Conservation (phyloP, 2,797 vertebrate species). For the Monodelphis domestica region DNA sequence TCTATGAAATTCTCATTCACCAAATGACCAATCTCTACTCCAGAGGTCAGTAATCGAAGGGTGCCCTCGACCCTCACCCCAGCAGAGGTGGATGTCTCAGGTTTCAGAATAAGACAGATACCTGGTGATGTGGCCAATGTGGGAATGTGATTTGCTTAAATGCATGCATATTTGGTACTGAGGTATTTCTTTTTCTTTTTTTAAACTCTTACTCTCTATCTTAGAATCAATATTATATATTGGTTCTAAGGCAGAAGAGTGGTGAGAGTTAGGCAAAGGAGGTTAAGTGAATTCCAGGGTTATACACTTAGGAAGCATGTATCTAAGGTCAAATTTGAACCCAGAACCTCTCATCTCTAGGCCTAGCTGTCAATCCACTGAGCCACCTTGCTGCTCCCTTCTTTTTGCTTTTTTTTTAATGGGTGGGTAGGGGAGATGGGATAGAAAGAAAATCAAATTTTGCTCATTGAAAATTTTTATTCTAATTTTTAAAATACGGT, state of each 20-base stretch:
- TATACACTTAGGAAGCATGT: no score
- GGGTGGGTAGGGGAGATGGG: neutral
- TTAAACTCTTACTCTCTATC: no score
- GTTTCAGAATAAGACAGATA: neutral
- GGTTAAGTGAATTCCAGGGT: no score
- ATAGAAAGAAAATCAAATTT: neutral
- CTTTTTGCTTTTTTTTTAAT: neutral
- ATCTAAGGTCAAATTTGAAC: no score
- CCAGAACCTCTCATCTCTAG: no score
- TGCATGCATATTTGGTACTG: neutral
- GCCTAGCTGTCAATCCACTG: no score
- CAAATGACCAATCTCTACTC: neutral
- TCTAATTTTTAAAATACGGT: neutral
- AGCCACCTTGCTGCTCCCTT: no score
- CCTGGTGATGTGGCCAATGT: neutral
- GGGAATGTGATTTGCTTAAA: neutral
- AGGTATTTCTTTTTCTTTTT: neutral
- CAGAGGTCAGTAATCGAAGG: neutral
- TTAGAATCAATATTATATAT: no score
- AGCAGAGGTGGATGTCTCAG: neutral
- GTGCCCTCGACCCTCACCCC: neutral
- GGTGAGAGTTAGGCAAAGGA: no score
- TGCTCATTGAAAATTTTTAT: neutral
- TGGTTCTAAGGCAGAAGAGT: no score
- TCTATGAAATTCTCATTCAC: constrained; percentile 8